phyloP scores from a whole-genome alignment of 2,113 vertebrate genomes.

The Hemiscyllium ocellatum region DNA sequence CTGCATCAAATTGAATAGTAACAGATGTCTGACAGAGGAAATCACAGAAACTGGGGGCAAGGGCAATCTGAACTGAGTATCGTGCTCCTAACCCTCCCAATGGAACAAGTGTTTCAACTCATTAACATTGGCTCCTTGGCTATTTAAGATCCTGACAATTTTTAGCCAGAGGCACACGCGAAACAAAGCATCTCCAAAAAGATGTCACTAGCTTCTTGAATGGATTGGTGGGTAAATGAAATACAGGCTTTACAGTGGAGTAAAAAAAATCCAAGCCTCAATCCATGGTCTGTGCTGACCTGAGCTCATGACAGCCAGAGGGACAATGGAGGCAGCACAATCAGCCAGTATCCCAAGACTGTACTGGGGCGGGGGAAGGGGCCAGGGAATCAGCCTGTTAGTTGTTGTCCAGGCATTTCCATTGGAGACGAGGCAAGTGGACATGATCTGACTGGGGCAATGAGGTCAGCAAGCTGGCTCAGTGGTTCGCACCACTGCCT shows the following conservation, averaged over 20 bases:
- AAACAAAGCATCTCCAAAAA: background rate
- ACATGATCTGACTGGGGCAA: background rate
- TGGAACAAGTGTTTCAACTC: background rate
- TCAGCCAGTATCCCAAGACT: background rate
- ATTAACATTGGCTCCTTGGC: background rate
- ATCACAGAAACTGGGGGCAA: background rate
- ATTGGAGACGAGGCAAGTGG: background rate
- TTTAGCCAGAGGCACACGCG: background rate
- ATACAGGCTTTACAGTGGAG: background rate
- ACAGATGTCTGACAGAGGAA: background rate
- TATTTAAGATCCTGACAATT: background rate
- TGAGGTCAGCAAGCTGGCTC: background rate
- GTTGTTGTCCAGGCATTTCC: background rate
- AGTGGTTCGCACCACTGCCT: background rate
- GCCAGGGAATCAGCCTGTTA: background rate
- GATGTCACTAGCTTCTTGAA: background rate
- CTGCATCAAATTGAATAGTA: background rate
- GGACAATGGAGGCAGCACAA: background rate
- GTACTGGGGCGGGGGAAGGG: background rate
- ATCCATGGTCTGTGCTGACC: background rate
- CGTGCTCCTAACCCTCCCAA: background rate
- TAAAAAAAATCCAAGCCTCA: background rate
- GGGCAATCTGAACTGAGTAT: background rate
- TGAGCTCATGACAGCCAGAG: background rate
- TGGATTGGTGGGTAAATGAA: background rate